Conservation (phyloP, 1,140 invertebrate species). For the Solen grandis region DNA sequence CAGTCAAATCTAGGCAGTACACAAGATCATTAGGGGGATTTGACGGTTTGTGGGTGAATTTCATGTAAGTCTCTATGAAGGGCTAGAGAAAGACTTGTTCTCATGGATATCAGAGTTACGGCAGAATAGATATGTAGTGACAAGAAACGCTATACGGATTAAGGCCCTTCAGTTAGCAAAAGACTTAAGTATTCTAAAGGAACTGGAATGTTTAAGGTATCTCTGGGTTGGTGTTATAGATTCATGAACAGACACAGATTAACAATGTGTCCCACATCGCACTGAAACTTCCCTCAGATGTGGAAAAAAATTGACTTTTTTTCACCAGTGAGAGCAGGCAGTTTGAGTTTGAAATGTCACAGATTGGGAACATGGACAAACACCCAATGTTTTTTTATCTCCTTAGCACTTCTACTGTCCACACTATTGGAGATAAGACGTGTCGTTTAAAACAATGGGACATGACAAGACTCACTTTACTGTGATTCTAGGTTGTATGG, state of each 20-base stretch:
- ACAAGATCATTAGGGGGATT: no score
- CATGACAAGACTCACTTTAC: constrained; percentile 70
- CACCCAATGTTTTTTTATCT: constrained; percentile 2
- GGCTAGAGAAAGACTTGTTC: neutral
- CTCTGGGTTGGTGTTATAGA: constrained; percentile 29
- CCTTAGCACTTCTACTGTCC: neutral
- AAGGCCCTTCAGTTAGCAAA: neutral
- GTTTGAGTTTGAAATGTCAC: neutral
- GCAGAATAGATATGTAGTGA: constrained; percentile 6
- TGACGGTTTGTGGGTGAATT: no score
- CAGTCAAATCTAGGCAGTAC: no score
- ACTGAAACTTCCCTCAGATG: constrained; percentile 40
- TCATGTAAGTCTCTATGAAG: neutral
- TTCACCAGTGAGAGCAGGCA: constrained; percentile 10
- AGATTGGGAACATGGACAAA: constrained; percentile 9
- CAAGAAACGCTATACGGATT: neutral
- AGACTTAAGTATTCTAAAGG: neutral
- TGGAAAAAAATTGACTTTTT: constrained; percentile 9
- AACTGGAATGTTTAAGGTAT: constrained; percentile 35
- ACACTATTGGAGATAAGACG: constrained; percentile 20
- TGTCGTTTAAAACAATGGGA: constrained; percentile 60
- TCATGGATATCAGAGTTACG: constrained; percentile 2
- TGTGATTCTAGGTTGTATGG: constrained; percentile 63
- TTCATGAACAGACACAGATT: constrained; percentile 41
- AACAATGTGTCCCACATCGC: constrained; percentile 33